A percentile compares a stretch with the other conserved stretches of the same genome.
These are phyloP conservation scores for Trachurus trachurus DNA, from an alignment of 2,797 vertebrate genomes.

Conservation along the genomic window DNA sequence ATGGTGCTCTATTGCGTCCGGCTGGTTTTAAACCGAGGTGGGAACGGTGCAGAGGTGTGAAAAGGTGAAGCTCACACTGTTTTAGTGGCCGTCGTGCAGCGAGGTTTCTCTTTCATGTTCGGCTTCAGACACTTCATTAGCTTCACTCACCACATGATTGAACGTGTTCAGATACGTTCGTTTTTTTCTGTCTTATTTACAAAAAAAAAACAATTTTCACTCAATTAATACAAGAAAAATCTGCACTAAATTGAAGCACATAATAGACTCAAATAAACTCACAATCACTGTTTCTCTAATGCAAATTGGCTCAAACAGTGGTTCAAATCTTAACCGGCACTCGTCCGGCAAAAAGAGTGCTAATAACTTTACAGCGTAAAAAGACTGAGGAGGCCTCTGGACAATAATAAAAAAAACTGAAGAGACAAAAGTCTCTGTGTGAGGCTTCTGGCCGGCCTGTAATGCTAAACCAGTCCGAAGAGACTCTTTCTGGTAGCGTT, in stretches of 20 bases:
- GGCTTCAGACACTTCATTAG: conserved; percentile 55
- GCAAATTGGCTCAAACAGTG: not conserved
- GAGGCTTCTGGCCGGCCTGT: conserved; percentile 18
- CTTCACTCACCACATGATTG: conserved; percentile 39
- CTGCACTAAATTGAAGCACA: not conserved
- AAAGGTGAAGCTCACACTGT: conserved; percentile 77
- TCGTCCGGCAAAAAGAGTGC: conserved; percentile 16
- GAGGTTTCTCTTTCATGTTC: conserved; percentile 64
- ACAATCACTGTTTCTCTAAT: not conserved
- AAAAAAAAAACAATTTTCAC: not conserved
- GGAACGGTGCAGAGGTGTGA: conserved; percentile 52
- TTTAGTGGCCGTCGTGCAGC: conserved; percentile 71
- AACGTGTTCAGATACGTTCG: not conserved
- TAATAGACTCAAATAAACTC: not conserved
- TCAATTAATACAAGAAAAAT: no score
- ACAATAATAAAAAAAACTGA: conserved; percentile 23
- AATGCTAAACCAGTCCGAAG: conserved; percentile 28
- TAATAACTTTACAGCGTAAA: conserved; percentile 21
- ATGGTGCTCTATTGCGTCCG: conserved; percentile 8
- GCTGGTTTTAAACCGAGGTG: conserved; percentile 28
- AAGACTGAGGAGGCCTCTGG: conserved; percentile 25
- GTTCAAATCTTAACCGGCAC: not conserved
- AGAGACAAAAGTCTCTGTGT: conserved; percentile 15
- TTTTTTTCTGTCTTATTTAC: not conserved
- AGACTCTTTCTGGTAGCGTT: conserved; percentile 18